These are phyloP conservation scores for Pithys albifrons DNA, from an alignment of 2,113 vertebrate genomes.

Conservation along the genomic window DNA sequence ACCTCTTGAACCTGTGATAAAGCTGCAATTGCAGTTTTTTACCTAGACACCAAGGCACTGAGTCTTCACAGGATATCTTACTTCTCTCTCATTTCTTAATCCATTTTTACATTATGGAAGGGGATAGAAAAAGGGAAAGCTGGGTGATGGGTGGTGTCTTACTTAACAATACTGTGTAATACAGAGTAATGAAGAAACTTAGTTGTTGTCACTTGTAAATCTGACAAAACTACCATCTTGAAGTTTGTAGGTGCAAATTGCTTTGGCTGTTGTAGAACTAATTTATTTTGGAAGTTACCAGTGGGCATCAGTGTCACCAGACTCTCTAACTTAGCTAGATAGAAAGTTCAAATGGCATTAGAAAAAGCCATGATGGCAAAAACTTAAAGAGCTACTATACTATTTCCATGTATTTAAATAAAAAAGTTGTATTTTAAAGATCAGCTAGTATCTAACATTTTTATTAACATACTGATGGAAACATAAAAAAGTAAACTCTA, in stretches of 20 bases:
- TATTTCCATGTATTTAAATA: not conserved
- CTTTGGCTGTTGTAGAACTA: not conserved
- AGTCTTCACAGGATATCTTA: not conserved
- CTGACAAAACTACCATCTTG: not conserved
- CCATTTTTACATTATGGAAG: not conserved
- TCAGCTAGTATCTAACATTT: not conserved
- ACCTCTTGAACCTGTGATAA: fast-evolving
- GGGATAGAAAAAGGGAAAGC: not conserved
- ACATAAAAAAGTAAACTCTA: not conserved
- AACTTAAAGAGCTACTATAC: not conserved
- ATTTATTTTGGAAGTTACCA: not conserved
- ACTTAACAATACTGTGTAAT: not conserved
- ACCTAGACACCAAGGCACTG: not conserved
- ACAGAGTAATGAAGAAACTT: not conserved
- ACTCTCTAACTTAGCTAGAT: not conserved
- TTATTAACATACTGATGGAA: constrained; percentile 3
- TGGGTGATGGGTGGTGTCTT: fast-evolving
- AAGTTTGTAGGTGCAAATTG: not conserved
- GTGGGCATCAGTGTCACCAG: not conserved
- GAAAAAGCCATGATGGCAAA: not conserved
- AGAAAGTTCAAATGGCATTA: not conserved
- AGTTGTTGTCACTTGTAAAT: not conserved
- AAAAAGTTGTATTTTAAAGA: not conserved
- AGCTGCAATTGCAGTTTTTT: not conserved
- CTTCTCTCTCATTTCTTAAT: not conserved